phyloP scores from a whole-genome alignment of 2,888 invertebrate genomes.

The Ophion ellenae region DNA sequence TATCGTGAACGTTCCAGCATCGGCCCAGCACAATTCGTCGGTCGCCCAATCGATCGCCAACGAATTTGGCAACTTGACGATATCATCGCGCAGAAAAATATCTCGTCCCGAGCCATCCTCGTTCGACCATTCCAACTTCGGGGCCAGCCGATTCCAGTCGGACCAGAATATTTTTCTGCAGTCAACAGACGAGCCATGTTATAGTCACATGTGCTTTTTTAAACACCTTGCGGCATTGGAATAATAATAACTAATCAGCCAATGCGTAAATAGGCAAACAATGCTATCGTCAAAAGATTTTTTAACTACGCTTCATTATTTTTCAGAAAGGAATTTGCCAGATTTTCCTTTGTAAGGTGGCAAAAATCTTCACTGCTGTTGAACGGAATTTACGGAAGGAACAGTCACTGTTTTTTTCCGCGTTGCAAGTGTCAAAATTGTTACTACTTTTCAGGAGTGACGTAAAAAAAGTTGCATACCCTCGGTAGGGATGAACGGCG shows the following conservation, averaged over 20 bases:
- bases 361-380: too few relatives aligned
- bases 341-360: too few relatives aligned
- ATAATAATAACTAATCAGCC: not conserved
- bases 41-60: conserved; percentile 93
- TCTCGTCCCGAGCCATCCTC: conserved; percentile 95
- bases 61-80: conserved; percentile 95
- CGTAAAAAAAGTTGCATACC: conserved; percentile 85
- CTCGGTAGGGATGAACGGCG: conserved; percentile 94
- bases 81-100: conserved; percentile 87
- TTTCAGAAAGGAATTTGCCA: too few relatives aligned
- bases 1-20: conserved; percentile 91
- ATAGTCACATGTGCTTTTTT: not conserved
- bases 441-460: conserved; percentile 25
- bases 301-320: too few relatives aligned
- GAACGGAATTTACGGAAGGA: too few relatives aligned
- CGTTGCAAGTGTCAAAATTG: not conserved
- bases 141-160: conserved; percentile 96
- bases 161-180: conserved; percentile 97
- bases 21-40: conserved; percentile 97
- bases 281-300: not conserved
- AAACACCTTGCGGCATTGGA: not conserved
- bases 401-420: not conserved
- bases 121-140: conserved; percentile 97
- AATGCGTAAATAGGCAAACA: not conserved
- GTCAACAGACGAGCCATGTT: conserved; percentile 16